Evolutionary conservation across 2,888 invertebrate genomes (phyloP), one percentile per base, ranked within the genome.

Genomic region (Exocentrus adspersus): DNA sequence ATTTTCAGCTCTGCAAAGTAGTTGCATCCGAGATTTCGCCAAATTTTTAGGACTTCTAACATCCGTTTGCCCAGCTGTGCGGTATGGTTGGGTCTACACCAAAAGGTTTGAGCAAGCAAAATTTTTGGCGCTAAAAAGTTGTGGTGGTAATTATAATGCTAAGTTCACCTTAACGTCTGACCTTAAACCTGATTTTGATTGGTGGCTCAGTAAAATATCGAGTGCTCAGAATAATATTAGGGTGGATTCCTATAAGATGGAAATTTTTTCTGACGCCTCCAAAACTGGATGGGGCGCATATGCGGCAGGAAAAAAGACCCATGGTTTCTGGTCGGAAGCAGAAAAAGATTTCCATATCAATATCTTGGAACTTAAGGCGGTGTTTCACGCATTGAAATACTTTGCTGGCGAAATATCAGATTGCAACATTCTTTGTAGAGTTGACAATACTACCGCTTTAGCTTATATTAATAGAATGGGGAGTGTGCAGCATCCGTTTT

Each of bases 241-340:
- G 54, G 9, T 19, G 14, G 28, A 14, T 10, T 16, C n/a, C 10
- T 65, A 43, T 20, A 50, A 28, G 37, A 62, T 62, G 32, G 46
- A 63, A 62, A 70, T 71, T 41, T 75, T 60, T 53, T 60, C 71
- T 10, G 73, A 74, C 48, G 72, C 72, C 3, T 74, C 72, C 2
- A 12, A 6, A 45, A 45, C 21, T 2, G 21, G 46, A 7, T 24
- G 46, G 14, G 14, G 12, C 3, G n/a, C 20, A 10, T 19, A n/a
- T n/a, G 17, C 9, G n/a, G 16, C 20, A 46, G 12, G 20, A 6
- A 17, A 12, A 5, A 17, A 10, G 12, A 2, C 9, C 19, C 45
- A 45, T 20, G 21, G 45, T 2, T 7, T 17, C 21, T 45, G 45
- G 45, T 45, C 45, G 6, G 17, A 19, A 6, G n/a, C 3, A 9